These are phyloP conservation scores for Acrocephalus arundinaceus DNA, from an alignment of 2,113 vertebrate species.

Conservation along the genomic window DNA sequence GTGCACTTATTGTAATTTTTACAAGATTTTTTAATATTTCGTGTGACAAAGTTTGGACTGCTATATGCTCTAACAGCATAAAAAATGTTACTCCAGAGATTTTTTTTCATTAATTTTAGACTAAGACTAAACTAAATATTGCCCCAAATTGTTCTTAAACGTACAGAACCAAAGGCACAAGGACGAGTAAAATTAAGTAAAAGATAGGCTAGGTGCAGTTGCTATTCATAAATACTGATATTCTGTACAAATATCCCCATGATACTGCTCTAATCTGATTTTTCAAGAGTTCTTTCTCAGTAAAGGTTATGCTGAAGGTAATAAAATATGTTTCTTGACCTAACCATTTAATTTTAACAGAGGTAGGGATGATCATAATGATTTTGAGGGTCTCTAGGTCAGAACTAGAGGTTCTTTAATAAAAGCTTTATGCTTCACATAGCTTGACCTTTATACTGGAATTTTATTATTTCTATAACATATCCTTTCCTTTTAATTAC, in stretches of 20 bases:
- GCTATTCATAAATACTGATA: background rate
- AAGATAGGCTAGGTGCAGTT: background rate
- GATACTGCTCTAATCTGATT: background rate
- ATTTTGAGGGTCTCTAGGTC: background rate
- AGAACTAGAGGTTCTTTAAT: conserved; percentile 16
- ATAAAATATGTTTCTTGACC: background rate
- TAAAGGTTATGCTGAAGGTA: background rate
- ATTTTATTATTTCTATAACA: conserved; percentile 43
- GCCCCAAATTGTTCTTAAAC: background rate
- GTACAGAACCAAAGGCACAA: background rate
- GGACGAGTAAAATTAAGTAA: background rate
- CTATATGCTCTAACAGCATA: background rate
- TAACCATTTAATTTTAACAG: background rate
- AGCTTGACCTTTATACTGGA: background rate
- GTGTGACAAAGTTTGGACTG: background rate
- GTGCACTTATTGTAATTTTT: background rate
- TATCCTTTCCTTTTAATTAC: conserved; percentile 12
- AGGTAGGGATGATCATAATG: background rate
- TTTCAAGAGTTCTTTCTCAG: background rate
- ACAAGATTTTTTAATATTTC: background rate
- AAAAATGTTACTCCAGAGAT: background rate
- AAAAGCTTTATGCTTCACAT: conserved; percentile 27
- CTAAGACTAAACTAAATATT: background rate
- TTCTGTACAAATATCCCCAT: background rate
- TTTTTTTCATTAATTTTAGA: background rate